Percentiles rank a stretch among this genome's conserved stretches.
Evolutionary conservation across 2,797 vertebrate genomes (phyloP).

Genomic region (Lophotriccus pileatus): DNA sequence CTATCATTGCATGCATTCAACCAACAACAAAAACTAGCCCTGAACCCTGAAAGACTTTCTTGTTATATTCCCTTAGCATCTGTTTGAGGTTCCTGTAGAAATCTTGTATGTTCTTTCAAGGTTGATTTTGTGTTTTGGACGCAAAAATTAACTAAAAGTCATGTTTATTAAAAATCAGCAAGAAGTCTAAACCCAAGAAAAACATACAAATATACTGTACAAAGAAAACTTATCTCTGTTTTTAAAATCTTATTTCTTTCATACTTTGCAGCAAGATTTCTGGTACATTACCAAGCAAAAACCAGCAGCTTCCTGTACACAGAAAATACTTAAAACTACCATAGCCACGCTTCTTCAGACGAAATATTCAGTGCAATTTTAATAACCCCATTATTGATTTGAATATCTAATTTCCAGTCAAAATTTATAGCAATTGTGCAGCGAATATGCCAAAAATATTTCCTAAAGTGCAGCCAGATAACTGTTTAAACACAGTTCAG

Average conservation of each 20-base stretch:
- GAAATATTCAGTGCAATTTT: neutral
- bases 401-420: constrained; percentile 36
- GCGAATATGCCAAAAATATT: neutral
- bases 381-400: constrained; percentile 32
- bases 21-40: neutral
- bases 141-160: neutral
- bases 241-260: neutral
- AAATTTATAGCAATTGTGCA: neutral
- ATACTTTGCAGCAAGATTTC: neutral
- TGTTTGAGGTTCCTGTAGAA: neutral
- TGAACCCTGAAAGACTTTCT: neutral
- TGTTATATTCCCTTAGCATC: neutral
- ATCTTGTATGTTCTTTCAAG: neutral
- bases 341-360: constrained; percentile 7
- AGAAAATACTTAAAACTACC: neutral
- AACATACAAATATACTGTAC: neutral
- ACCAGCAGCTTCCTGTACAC: neutral
- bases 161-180: neutral
- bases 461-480: neutral
- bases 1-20: neutral
- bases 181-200: neutral
- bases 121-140: neutral
- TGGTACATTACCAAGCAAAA: neutral
- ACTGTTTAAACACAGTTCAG: neutral
- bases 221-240: neutral